These are phyloP conservation scores for Drosophila quinaria DNA, from an alignment of 2,888 invertebrate species.

Conservation along the genomic window DNA sequence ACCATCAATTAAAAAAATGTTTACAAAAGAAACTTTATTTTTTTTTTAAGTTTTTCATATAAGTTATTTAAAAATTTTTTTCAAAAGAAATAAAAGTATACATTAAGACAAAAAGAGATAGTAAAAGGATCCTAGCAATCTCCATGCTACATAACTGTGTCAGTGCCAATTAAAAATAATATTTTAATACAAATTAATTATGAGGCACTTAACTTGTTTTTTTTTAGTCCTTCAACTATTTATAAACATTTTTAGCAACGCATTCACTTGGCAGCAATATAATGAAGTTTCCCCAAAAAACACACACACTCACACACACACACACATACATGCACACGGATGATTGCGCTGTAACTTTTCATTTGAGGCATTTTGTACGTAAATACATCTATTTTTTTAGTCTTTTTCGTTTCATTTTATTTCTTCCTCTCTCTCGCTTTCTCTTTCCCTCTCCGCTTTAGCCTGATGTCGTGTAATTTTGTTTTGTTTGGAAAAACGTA, in stretches of 20 bases:
- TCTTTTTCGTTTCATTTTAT: constrained; percentile 41
- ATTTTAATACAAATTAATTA: constrained; percentile 7
- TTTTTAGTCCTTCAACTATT: constrained; percentile 39
- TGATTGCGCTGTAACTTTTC: constrained; percentile 69
- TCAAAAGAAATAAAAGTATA: too few relatives aligned
- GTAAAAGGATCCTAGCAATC: too few relatives aligned
- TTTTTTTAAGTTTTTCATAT: too few relatives aligned
- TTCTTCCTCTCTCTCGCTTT: constrained; percentile 18
- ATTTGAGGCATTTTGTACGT: constrained; percentile 62
- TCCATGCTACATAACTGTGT: neutral
- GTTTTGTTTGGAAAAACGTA: constrained; percentile 41
- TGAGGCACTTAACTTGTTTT: constrained; percentile 25
- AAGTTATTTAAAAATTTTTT: too few relatives aligned
- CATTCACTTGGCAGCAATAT: constrained; percentile 33
- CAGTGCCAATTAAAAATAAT: neutral
- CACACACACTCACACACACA: constrained; percentile 21
- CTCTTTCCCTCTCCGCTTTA: constrained; percentile 43
- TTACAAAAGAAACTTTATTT: too few relatives aligned
- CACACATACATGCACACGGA: constrained; percentile 28
- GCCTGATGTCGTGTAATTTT: constrained; percentile 36
- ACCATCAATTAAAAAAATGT: too few relatives aligned
- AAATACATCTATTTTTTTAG: constrained; percentile 11
- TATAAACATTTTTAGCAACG: constrained; percentile 48
- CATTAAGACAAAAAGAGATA: too few relatives aligned
- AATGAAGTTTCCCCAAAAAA: constrained; percentile 48